phyloP scores from a whole-genome alignment of 2,888 invertebrate genomes.

The Latheticus oryzae region DNA sequence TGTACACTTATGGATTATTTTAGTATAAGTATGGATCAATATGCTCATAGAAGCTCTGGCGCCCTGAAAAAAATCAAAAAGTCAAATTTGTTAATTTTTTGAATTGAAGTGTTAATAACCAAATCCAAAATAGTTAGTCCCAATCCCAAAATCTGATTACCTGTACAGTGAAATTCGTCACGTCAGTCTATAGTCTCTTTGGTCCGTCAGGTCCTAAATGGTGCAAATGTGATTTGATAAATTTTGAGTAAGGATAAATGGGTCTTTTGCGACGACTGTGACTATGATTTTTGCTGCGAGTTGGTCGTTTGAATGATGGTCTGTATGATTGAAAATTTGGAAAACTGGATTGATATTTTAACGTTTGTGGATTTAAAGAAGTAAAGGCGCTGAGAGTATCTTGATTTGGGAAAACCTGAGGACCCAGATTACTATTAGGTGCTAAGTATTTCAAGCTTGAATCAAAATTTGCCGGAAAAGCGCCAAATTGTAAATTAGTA shows the following conservation, averaged over 20 bases:
- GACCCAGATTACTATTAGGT: slow-evolving; percentile 17
- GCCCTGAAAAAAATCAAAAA: slow-evolving; percentile 32
- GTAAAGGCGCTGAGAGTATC: not conserved
- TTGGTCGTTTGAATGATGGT: slow-evolving; percentile 5
- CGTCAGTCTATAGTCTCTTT: slow-evolving; percentile 58
- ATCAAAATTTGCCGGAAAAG: slow-evolving; percentile 8
- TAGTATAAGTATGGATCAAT: slow-evolving; percentile 43
- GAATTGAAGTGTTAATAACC: slow-evolving; percentile 1
- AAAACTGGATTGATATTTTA: slow-evolving; percentile 7
- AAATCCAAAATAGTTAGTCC: no score
- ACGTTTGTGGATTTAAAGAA: not conserved
- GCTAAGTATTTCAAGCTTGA: slow-evolving; percentile 21
- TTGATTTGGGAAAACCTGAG: slow-evolving; percentile 5
- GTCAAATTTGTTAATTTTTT: slow-evolving; percentile 1
- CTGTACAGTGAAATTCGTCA: slow-evolving; percentile 32
- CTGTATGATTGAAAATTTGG: slow-evolving; percentile 1
- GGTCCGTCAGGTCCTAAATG: slow-evolving; percentile 60
- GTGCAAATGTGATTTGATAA: slow-evolving; percentile 56
- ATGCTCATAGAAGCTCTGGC: slow-evolving; percentile 41
- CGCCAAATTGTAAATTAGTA: slow-evolving; percentile 20
- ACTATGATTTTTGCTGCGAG: slow-evolving; percentile 11
- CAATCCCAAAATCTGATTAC: slow-evolving; percentile 22
- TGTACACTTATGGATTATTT: slow-evolving; percentile 6
- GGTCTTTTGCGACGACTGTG: slow-evolving; percentile 24
- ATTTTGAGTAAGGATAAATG: slow-evolving; percentile 9